phyloP scores from a whole-genome alignment of 2,888 invertebrate species.

The Sminthurides aquaticus region DNA sequence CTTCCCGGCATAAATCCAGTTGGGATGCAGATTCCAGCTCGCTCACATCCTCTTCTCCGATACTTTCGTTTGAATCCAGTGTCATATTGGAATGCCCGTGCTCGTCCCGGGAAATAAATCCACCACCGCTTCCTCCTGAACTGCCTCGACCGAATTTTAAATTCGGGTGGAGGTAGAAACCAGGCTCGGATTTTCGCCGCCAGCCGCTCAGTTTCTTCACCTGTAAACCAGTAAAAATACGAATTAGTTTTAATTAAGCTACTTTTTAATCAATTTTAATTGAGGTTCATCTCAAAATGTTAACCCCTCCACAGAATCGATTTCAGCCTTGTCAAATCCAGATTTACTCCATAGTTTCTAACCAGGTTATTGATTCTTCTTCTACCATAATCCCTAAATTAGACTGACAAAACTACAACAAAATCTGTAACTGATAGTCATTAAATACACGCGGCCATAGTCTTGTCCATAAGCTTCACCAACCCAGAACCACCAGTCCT shows the following conservation, averaged over 20 bases:
- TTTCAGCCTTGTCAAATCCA: too few relatives aligned
- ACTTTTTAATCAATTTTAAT: neutral
- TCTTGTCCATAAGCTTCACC: too few relatives aligned
- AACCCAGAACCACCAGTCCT: too few relatives aligned
- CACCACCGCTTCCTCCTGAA: too few relatives aligned
- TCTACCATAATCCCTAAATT: too few relatives aligned
- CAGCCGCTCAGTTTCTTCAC: slow-evolving; percentile 43
- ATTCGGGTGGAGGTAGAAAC: slow-evolving; percentile 34
- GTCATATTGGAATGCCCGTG: slow-evolving; percentile 40
- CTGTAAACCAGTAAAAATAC: slow-evolving; percentile 23
- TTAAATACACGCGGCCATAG: too few relatives aligned
- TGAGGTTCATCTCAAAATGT: neutral
- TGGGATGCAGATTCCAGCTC: slow-evolving; percentile 37
- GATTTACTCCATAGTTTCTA: too few relatives aligned
- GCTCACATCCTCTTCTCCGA: slow-evolving; percentile 36
- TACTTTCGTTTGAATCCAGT: slow-evolving; percentile 42
- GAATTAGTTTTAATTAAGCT: neutral
- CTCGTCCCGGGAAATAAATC: slow-evolving; percentile 19
- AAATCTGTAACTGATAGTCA: too few relatives aligned
- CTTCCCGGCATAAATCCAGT: slow-evolving; percentile 33
- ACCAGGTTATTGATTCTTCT: too few relatives aligned
- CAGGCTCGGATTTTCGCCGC: slow-evolving; percentile 43
- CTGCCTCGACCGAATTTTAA: slow-evolving; percentile 24
- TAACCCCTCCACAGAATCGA: too few relatives aligned
- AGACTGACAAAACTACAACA: too few relatives aligned